Percentiles rank a stretch among this genome's conserved stretches.
phyloP scores from a whole-genome alignment of 2,888 invertebrate genomes.

The Loripinus fragilis region DNA sequence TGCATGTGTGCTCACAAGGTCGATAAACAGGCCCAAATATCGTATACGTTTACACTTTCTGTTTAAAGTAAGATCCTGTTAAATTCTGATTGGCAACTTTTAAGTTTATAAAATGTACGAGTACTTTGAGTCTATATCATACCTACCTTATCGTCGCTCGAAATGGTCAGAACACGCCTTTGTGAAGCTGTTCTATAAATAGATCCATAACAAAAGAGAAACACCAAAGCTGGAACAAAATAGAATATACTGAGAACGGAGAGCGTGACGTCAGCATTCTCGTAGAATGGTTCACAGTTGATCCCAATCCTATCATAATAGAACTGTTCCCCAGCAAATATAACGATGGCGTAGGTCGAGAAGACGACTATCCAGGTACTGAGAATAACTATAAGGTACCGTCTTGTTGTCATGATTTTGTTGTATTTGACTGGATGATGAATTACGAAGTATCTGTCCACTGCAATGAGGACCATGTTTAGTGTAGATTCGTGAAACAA shows the following conservation, averaged over 20 bases:
- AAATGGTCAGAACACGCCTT: background rate
- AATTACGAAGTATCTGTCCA: constrained; percentile 59
- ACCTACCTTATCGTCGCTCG: background rate
- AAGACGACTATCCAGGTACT: constrained; percentile 55
- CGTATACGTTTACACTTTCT: too few relatives aligned
- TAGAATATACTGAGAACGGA: constrained; percentile 59
- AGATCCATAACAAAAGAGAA: constrained; percentile 59
- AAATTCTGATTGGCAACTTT: too few relatives aligned
- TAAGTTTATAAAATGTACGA: too few relatives aligned
- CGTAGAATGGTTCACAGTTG: constrained; percentile 63
- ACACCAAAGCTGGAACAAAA: constrained; percentile 50
- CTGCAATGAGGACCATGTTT: constrained; percentile 55
- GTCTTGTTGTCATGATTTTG: constrained; percentile 53
- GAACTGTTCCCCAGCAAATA: constrained; percentile 57
- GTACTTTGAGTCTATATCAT: too few relatives aligned
- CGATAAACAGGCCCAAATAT: too few relatives aligned
- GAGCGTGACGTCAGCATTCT: constrained; percentile 54
- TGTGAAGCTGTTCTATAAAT: constrained; percentile 45
- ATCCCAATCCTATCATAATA: constrained; percentile 62
- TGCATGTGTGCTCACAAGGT: too few relatives aligned
- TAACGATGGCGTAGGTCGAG: constrained; percentile 51
- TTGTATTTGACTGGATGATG: constrained; percentile 52
- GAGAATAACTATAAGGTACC: constrained; percentile 47
- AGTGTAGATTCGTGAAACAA: constrained; percentile 64
- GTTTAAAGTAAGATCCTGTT: too few relatives aligned